Evolutionary conservation across 2,113 vertebrate species (phyloP).

Genomic region (Cairina moschata): DNA sequence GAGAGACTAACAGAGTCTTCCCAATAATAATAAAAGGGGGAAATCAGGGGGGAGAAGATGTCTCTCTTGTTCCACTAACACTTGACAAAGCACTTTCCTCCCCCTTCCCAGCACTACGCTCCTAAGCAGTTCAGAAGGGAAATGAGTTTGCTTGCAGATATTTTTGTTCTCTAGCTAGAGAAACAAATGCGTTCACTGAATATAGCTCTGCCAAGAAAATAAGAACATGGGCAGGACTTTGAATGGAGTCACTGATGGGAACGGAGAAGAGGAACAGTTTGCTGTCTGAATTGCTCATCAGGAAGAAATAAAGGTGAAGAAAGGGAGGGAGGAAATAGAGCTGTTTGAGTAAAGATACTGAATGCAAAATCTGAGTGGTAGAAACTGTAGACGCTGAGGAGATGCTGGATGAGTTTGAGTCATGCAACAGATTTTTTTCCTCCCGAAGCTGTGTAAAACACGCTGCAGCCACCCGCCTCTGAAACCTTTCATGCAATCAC

Average conservation of each 20-base stretch:
- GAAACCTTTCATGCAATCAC: background rate
- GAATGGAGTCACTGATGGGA: conserved; percentile 65
- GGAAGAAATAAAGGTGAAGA: conserved; percentile 67
- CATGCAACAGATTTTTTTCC: background rate
- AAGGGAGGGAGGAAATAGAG: conserved; percentile 56
- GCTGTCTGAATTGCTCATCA: conserved; percentile 67
- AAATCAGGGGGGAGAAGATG: conserved; percentile 42
- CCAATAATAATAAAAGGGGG: conserved; percentile 60
- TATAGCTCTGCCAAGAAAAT: conserved; percentile 66
- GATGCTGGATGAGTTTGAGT: conserved; percentile 48
- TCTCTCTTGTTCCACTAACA: conserved; percentile 33
- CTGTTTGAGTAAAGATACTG: conserved; percentile 33
- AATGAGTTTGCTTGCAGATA: conserved; percentile 66
- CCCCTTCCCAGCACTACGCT: conserved; percentile 11
- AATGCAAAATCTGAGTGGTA: conserved; percentile 41
- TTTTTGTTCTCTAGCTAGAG: conserved; percentile 60
- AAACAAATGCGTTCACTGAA: conserved; percentile 55
- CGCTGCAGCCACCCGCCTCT: background rate
- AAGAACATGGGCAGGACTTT: conserved; percentile 62
- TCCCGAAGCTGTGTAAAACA: background rate
- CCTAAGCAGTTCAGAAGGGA: conserved; percentile 37
- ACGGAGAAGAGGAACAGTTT: conserved; percentile 52
- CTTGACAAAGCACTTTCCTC: conserved; percentile 64
- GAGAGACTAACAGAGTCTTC: conserved; percentile 60
- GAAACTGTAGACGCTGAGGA: conserved; percentile 45